Evolutionary conservation across 2,888 invertebrate species (phyloP), one percentile per base, ranked within the genome.

Genomic region (Megastigmus dorsalis): DNA sequence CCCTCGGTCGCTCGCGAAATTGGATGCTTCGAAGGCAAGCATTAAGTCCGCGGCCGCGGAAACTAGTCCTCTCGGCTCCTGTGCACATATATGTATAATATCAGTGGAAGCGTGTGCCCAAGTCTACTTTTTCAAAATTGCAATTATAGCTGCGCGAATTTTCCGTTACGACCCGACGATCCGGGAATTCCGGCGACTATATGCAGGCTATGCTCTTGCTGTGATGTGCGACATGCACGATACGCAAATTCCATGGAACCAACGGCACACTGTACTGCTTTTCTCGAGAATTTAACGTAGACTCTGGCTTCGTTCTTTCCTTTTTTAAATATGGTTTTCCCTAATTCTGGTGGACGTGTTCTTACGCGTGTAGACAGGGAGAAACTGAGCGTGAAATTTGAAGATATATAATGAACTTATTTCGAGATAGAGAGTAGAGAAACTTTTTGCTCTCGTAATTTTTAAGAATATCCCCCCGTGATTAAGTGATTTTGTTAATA

Each of bases 1-100:
- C 66, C 74, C 60, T 57, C 71, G 43, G 45, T 60, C 36, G n/a
- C 57, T 52, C 41, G 71, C n/a, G 63, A 75, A 77, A 77, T 77
- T 77, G 75, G 77, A 75, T 54, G 68, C 59, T 68, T 59, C 74
- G 48, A 65, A 55, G 73, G 67, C 38, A 55, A 62, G 28, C 60
- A 74, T 74, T 74, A 74, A 74, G 73, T 73, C 54, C 65, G 59
- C 59, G 28, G 57, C 41, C 66, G 60, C 52, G 54, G 60, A 60
- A 68, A 73, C 28, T 68, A 67, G 67, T 67, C 38, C 67, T 43
- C 18, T 10, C 33, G 13, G 52, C 33, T 5, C n/a, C 20, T 45
- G 4, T 20, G 28, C 18, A 20, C 50, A 20, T 7, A 6, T 23
- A 4, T 36, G 5, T 26, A 28, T 9, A 2, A 10, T 9, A 15